phyloP scores from a whole-genome alignment of 2,888 invertebrate species.

The Pollenia amentaria region DNA sequence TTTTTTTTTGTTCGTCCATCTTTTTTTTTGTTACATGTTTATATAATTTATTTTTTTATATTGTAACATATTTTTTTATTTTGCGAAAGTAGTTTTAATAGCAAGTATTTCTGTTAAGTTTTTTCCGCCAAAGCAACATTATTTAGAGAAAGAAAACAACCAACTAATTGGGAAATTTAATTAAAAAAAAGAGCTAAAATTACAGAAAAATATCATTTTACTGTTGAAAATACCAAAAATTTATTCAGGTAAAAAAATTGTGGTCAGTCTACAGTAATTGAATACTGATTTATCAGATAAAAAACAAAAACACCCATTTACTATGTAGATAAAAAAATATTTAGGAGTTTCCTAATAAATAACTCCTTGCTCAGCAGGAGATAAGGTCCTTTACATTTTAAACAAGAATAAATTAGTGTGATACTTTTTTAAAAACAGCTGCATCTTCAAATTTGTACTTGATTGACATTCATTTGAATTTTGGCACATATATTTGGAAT shows the following conservation, averaged over 20 bases:
- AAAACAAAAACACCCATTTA: too few relatives aligned
- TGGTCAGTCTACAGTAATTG: slow-evolving; percentile 1
- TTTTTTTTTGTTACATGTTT: slow-evolving; percentile 6
- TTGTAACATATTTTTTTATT: slow-evolving; percentile 9
- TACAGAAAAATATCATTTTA: slow-evolving; percentile 40
- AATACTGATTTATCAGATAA: too few relatives aligned
- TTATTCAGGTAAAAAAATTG: slow-evolving; percentile 12
- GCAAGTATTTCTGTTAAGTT: slow-evolving; percentile 36
- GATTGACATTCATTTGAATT: too few relatives aligned
- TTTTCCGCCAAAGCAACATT: slow-evolving; percentile 5
- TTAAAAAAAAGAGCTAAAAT: slow-evolving; percentile 56
- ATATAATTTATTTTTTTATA: slow-evolving; percentile 16
- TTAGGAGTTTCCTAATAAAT: too few relatives aligned
- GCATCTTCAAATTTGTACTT: too few relatives aligned
- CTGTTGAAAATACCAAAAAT: slow-evolving; percentile 6
- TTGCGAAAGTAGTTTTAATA: slow-evolving; percentile 54
- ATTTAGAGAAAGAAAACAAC: too few relatives aligned
- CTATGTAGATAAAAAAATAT: too few relatives aligned
- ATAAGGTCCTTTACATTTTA: too few relatives aligned
- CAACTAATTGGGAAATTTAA: slow-evolving; percentile 15
- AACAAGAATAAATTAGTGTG: too few relatives aligned
- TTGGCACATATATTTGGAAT: too few relatives aligned
- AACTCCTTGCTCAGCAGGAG: too few relatives aligned
- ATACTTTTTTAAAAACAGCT: too few relatives aligned
- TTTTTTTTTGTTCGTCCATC: slow-evolving; percentile 8